phyloP scores from a whole-genome alignment of 2,113 vertebrate genomes.

The Coracopsis vasa region DNA sequence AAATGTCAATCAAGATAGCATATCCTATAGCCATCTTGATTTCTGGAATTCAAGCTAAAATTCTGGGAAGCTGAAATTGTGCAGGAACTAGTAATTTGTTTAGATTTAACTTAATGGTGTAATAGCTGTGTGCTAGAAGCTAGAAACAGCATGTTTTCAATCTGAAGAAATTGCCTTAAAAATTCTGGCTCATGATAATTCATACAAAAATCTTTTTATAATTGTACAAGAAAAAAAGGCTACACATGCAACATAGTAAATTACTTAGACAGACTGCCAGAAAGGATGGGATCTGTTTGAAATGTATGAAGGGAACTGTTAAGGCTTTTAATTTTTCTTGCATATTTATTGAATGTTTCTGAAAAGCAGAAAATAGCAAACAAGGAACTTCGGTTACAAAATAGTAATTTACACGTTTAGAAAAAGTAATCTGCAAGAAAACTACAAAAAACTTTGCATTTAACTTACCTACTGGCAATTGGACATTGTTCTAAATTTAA shows the following conservation, averaged over 20 bases:
- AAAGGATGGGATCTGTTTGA: background rate
- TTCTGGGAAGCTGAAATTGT: background rate
- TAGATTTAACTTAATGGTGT: background rate
- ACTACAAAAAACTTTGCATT: background rate
- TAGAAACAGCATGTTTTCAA: background rate
- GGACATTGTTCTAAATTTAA: background rate
- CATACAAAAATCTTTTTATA: background rate
- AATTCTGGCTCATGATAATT: background rate
- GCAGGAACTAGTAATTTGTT: background rate
- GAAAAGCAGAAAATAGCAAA: background rate
- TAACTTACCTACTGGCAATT: background rate
- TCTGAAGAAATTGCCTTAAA: background rate
- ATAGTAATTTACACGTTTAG: background rate
- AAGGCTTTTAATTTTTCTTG: background rate
- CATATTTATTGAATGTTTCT: background rate
- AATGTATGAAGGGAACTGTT: background rate
- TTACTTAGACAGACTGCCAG: background rate
- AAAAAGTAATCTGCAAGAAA: background rate
- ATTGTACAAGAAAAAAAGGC: background rate
- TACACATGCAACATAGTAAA: background rate
- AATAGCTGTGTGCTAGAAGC: background rate
- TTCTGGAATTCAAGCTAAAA: background rate
- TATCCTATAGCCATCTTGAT: background rate
- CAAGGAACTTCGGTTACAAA: background rate
- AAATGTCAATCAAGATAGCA: background rate